A percentile compares a stretch with the other conserved stretches of the same genome.
Conservation (phyloP, 1,140 invertebrate species). For the Lethocerus indicus region DNA sequence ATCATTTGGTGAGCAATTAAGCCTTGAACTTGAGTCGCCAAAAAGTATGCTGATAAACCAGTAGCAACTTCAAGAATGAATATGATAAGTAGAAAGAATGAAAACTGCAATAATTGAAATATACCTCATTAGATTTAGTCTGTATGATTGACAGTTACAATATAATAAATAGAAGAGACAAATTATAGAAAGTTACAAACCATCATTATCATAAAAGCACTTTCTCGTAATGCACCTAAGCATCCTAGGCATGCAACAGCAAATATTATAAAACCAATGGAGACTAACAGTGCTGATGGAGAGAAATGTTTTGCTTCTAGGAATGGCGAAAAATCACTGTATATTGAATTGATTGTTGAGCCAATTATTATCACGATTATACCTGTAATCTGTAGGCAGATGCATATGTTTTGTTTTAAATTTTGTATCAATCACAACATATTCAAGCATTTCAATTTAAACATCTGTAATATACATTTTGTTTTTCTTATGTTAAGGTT, state of each 20-base stretch:
- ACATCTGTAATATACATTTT: not conserved
- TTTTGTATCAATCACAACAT: not conserved
- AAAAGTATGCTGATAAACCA: too few species aligned
- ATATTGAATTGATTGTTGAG: not conserved
- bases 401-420: not conserved
- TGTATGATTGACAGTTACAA: too few species aligned
- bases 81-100: too few species aligned
- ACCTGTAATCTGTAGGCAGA: not conserved
- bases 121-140: too few species aligned
- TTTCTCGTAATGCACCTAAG: conserved; percentile 65
- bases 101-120: too few species aligned
- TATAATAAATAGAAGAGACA: too few species aligned
- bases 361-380: conserved; percentile 1
- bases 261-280: conserved; percentile 52
- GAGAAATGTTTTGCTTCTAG: conserved; percentile 19
- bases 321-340: not conserved
- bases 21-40: too few species aligned
- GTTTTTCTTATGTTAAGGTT: not conserved
- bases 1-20: too few species aligned
- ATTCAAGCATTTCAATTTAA: not conserved
- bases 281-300: conserved; percentile 35
- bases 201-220: conserved; percentile 61
- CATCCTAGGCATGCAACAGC: conserved; percentile 68
- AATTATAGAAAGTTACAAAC: too few species aligned
- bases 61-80: too few species aligned